Evolutionary conservation across 2,113 vertebrate species (phyloP).

Genomic region (Speoplatyrhinus poulsoni): DNA sequence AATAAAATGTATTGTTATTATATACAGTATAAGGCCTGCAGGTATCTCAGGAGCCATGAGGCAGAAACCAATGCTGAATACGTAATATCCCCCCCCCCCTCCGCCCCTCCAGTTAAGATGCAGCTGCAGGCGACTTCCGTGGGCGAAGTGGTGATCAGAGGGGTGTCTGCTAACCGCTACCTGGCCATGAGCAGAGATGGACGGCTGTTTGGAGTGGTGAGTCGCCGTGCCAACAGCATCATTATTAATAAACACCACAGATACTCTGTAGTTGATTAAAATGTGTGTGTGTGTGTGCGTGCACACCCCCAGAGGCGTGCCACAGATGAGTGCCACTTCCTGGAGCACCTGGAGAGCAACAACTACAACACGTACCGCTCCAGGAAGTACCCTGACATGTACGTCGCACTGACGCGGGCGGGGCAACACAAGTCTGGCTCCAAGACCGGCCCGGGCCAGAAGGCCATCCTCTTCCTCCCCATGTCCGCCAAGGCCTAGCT

Average conservation of each 20-base stretch:
- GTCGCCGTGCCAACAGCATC: slow-evolving; percentile 36
- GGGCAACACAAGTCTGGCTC: slow-evolving; percentile 93
- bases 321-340: slow-evolving; percentile 97
- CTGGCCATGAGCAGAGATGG: slow-evolving; percentile 96
- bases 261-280: no score
- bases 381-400: slow-evolving; percentile 92
- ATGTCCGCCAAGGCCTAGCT: slow-evolving; percentile 92
- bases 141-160: slow-evolving; percentile 95
- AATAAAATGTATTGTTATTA: no score
- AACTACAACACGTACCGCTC: slow-evolving; percentile 99
- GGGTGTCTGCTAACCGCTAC: slow-evolving; percentile 89
- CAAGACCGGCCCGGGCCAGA: slow-evolving; percentile 93
- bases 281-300: no score
- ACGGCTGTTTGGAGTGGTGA: slow-evolving; percentile 88
- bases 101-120: slow-evolving; percentile 83
- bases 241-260: no score
- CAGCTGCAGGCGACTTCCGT: slow-evolving; percentile 93
- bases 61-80: no score
- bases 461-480: slow-evolving; percentile 97
- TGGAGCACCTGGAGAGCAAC: slow-evolving; percentile 93
- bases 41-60: no score
- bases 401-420: slow-evolving; percentile 94
- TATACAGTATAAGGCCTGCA: no score
- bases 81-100: no score
- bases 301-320: slow-evolving; percentile 81